A percentile compares a stretch with the other conserved stretches of the same genome.
These are phyloP conservation scores for Eleutherodactylus coqui DNA, from an alignment of 2,797 vertebrate genomes.

Conservation along the genomic window DNA sequence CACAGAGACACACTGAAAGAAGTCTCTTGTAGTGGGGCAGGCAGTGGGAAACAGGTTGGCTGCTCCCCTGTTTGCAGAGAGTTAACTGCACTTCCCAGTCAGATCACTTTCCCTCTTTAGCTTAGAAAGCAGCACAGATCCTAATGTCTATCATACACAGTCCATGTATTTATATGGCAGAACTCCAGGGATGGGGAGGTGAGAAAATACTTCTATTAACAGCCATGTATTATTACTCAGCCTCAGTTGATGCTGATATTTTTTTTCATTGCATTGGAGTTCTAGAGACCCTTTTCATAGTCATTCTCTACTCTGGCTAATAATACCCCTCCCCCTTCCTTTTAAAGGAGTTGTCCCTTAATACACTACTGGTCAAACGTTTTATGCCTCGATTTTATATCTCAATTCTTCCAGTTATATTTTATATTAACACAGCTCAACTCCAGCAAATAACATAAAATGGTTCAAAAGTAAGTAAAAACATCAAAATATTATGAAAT, in stretches of 20 bases:
- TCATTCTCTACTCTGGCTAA: no score
- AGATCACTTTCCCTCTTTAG: constrained; percentile 1
- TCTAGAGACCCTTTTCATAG: no score
- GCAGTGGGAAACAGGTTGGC: constrained; percentile 10
- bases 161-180: neutral
- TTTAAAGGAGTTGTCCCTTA: no score
- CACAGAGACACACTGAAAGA: constrained; percentile 31
- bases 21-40: constrained; percentile 25
- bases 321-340: no score
- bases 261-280: neutral
- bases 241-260: neutral
- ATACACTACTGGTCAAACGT: no score
- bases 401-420: no score
- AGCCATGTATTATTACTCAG: neutral
- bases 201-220: neutral
- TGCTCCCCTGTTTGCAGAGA: constrained; percentile 20
- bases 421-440: no score
- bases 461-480: no score
- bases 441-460: no score
- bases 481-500: no score
- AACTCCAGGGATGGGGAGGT: neutral
- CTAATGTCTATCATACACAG: neutral
- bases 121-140: neutral
- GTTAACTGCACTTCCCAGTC: constrained; percentile 7
- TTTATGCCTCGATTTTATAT: no score